Evolutionary conservation across 2,113 vertebrate species (phyloP), one percentile per base, ranked within the genome.

Genomic region (Chionodraco myersi): DNA sequence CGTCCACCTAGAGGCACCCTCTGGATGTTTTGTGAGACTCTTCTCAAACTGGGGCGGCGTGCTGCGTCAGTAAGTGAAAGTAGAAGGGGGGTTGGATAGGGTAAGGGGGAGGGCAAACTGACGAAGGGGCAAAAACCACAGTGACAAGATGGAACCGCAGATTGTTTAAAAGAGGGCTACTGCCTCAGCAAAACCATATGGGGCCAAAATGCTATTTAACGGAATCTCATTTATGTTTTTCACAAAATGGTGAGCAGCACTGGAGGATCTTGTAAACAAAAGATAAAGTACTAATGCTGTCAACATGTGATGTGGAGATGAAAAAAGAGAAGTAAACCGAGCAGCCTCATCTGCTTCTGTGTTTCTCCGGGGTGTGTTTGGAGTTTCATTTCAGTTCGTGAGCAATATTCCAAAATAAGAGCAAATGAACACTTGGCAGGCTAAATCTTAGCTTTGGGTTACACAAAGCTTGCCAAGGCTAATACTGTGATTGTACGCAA

Each of bases 131-230:
- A 74, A 74, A 75, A 91, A 91, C 92, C 90, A 84, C 86, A 80
- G 64, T 79, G 91, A 91, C 90, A 92, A 94, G 93, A 93, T 94
- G 92, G 92, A 91, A 86, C 77, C 86, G 67, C 93, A 91, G 92
- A 93, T 93, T 92, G 90, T 85, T 87, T 89, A 79, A 89, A 85
- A 71, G 82, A 30, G 64, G 82, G 78, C 74, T 82, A 88, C 79
- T 64, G 87, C 91, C 90, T 92, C 88, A 91, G 86, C 73, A 79
- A 88, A 92, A 86, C 86, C 91, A 90, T 87, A 89, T 79, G 86
- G 89, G 72, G 63, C 48, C 77, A 85, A 91, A 89, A 82, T 86
- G 82, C 80, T 82, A 72, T 87, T 92, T 84, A 77, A 65, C 34
- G 8, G 73, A 89, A 87, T 88, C 79, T 79, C 77, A 68, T 88